Percentiles rank a stretch among this genome's conserved stretches.
phyloP scores from a whole-genome alignment of 2,888 invertebrate species.

The Drosophila mimetica region DNA sequence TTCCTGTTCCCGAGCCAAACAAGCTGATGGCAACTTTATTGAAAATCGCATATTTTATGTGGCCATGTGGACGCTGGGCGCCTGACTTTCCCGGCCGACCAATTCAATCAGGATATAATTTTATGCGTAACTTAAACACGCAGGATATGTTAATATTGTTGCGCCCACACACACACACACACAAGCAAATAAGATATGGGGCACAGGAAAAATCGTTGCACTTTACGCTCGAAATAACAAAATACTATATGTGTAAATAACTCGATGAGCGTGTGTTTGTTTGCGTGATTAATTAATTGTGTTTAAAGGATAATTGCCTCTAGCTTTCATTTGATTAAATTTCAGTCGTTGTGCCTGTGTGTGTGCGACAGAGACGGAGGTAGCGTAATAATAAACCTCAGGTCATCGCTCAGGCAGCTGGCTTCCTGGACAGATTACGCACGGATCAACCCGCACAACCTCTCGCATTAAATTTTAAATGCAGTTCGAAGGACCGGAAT shows the following conservation, averaged over 20 bases:
- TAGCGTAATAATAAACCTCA: slow-evolving; percentile 53
- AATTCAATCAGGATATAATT: slow-evolving; percentile 80
- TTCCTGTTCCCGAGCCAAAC: slow-evolving; percentile 30
- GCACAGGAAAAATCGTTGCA: slow-evolving; percentile 42
- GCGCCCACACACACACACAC: slow-evolving; percentile 38
- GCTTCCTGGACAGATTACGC: slow-evolving; percentile 57
- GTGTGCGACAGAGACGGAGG: slow-evolving; percentile 16
- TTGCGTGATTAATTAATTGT: slow-evolving; percentile 79
- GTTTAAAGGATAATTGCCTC: slow-evolving; percentile 80
- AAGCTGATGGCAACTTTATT: slow-evolving; percentile 72
- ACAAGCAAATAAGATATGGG: slow-evolving; percentile 7
- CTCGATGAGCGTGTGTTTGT: slow-evolving; percentile 41
- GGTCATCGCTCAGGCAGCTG: slow-evolving; percentile 64
- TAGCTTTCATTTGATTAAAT: slow-evolving; percentile 81
- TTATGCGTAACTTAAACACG: slow-evolving; percentile 80
- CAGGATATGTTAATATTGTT: slow-evolving; percentile 80
- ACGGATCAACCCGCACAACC: slow-evolving; percentile 19
- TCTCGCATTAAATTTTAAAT: slow-evolving; percentile 35
- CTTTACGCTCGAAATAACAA: slow-evolving; percentile 70
- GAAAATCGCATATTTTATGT: slow-evolving; percentile 78
- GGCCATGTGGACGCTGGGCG: slow-evolving; percentile 31
- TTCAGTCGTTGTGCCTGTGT: slow-evolving; percentile 35
- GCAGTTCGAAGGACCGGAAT: slow-evolving; percentile 13
- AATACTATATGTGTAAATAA: slow-evolving; percentile 64
- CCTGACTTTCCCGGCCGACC: slow-evolving; percentile 44